Conservation (phyloP, 2,113 vertebrate genomes). For the Jacana jacana region DNA sequence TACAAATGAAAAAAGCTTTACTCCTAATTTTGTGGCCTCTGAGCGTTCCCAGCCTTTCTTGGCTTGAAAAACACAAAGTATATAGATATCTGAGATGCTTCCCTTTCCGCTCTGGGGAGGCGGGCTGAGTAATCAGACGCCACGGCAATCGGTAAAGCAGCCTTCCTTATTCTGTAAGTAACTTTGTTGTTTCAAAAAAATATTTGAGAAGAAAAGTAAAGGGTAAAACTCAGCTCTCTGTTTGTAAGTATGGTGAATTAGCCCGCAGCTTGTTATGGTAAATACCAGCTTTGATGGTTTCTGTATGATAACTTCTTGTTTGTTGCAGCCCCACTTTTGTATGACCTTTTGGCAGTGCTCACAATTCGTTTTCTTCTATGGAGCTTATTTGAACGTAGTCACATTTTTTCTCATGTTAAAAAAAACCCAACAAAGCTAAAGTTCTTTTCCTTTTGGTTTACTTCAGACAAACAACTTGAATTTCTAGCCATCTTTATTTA, state of each 20-base stretch:
- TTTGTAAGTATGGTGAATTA: background rate
- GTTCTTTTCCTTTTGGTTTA: background rate
- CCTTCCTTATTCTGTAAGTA: background rate
- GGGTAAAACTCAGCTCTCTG: background rate
- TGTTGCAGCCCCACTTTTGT: background rate
- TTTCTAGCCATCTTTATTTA: constrained; percentile 5
- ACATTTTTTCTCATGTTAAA: background rate
- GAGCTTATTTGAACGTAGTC: background rate
- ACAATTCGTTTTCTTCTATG: background rate
- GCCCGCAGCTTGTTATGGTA: background rate
- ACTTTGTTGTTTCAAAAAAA: background rate
- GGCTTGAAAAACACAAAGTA: background rate
- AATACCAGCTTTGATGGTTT: background rate
- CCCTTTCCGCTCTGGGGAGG: background rate
- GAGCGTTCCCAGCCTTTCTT: background rate
- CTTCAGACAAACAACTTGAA: background rate
- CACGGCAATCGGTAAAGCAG: background rate
- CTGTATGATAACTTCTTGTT: background rate
- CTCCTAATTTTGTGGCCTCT: background rate
- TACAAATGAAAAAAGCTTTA: background rate
- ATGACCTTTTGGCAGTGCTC: background rate
- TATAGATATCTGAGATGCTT: background rate
- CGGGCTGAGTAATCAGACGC: background rate
- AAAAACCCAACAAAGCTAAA: background rate
- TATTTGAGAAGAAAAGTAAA: background rate